A percentile compares a stretch with the other conserved stretches of the same genome.
Conservation (phyloP, 2,113 vertebrate genomes). For the Macquaria australasica region DNA sequence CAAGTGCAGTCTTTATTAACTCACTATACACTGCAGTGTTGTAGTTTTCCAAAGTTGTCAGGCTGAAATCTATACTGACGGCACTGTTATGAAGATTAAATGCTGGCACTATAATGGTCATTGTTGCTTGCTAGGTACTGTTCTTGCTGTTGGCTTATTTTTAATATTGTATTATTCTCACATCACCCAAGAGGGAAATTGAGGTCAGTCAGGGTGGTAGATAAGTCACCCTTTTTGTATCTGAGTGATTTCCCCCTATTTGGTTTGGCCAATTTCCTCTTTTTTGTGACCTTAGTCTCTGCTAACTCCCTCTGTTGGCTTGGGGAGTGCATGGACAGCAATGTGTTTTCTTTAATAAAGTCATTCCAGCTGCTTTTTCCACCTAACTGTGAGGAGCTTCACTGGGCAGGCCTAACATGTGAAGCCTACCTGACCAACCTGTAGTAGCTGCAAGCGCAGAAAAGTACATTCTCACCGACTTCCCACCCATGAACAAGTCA, state of each 20-base stretch:
- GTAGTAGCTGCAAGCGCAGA: too few relatives aligned
- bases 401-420: not conserved
- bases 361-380: not conserved
- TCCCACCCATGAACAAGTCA: not conserved
- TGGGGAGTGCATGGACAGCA: not conserved
- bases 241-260: too few relatives aligned
- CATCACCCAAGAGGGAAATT: constrained; percentile 2
- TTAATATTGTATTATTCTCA: constrained; percentile 4
- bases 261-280: not conserved
- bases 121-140: not conserved
- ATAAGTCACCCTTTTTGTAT: constrained; percentile 9
- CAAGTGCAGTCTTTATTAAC: constrained; percentile 14
- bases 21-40: not conserved
- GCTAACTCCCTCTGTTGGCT: not conserved
- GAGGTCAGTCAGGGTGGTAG: constrained; percentile 5
- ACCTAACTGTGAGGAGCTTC: not conserved
- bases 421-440: too few relatives aligned
- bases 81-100: constrained; percentile 2
- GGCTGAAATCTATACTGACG: constrained; percentile 3
- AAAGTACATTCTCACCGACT: not conserved
- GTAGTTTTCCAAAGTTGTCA: constrained; percentile 12
- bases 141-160: constrained; percentile 1
- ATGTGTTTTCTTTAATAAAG: not conserved
- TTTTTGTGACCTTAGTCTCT: constrained; percentile 2
- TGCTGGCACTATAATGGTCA: not conserved